These are phyloP conservation scores for Zophobas morio DNA, from an alignment of 1,140 invertebrate species.

Conservation along the genomic window DNA sequence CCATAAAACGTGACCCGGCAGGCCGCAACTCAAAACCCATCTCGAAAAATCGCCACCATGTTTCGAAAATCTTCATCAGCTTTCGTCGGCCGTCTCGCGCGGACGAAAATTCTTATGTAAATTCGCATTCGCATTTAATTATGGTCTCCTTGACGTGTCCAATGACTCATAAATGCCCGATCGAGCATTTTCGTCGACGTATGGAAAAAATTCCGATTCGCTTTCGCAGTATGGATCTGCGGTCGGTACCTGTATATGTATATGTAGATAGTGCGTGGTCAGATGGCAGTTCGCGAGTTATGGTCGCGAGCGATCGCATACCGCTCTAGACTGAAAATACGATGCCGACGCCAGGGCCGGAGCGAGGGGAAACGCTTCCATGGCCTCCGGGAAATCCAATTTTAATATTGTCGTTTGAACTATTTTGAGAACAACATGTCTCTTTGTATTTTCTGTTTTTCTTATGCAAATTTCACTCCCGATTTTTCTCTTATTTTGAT, in stretches of 20 bases:
- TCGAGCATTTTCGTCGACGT: slow-evolving; percentile 4
- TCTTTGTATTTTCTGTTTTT: no score
- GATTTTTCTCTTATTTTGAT: no score
- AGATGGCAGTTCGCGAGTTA: slow-evolving; percentile 62
- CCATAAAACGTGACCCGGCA: not conserved
- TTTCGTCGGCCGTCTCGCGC: slow-evolving; percentile 2
- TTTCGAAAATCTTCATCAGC: not conserved
- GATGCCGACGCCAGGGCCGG: slow-evolving; percentile 42
- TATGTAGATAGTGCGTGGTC: slow-evolving; percentile 64
- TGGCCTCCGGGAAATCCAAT: no score
- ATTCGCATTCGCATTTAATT: slow-evolving; percentile 38
- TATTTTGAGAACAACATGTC: no score
- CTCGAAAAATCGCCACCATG: no score
- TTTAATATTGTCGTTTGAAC: slow-evolving; percentile 2
- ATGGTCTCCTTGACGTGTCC: slow-evolving; percentile 35
- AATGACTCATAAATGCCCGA: slow-evolving; percentile 26
- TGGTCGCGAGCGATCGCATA: slow-evolving; percentile 60
- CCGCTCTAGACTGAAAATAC: slow-evolving; percentile 50
- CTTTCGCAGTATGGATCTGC: slow-evolving; percentile 48
- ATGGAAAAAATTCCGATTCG: slow-evolving; percentile 31
- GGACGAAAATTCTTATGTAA: slow-evolving; percentile 40
- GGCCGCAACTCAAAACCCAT: not conserved
- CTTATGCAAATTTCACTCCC: no score
- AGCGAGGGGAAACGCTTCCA: not conserved
- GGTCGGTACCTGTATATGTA: slow-evolving; percentile 56